These are phyloP conservation scores for Pseudochirops cupreus DNA, from an alignment of 2,797 vertebrate species.

Conservation along the genomic window DNA sequence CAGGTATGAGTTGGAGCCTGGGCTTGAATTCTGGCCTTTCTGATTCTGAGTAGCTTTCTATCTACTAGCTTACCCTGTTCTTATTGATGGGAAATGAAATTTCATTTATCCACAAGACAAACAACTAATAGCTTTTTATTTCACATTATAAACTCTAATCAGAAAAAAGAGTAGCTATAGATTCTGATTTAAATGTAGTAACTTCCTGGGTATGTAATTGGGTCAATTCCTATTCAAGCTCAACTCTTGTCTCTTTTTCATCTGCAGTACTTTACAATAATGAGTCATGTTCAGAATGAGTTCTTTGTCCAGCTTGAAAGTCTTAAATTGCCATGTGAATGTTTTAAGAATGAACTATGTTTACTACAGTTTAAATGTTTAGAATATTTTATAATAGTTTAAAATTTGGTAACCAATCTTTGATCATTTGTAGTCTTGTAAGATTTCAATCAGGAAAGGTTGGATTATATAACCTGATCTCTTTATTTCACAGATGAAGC, in stretches of 20 bases:
- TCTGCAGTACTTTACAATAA: neutral
- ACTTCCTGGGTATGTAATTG: neutral
- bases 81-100: neutral
- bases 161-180: neutral
- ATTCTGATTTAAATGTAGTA: neutral
- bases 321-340: neutral
- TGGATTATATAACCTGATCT: neutral
- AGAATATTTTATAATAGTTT: neutral
- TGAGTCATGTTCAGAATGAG: neutral
- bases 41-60: neutral
- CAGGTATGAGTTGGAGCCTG: neutral
- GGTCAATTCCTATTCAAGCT: neutral
- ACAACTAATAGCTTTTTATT: neutral
- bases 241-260: neutral
- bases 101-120: neutral
- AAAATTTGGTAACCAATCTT: neutral
- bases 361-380: neutral
- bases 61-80: neutral
- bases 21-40: neutral
- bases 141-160: neutral
- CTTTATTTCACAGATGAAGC: neutral
- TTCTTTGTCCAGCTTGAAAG: neutral
- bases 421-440: neutral
- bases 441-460: neutral
- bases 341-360: accelerated